Conservation (phyloP, 1,140 invertebrate genomes). For the Dysdera silvatica region DNA sequence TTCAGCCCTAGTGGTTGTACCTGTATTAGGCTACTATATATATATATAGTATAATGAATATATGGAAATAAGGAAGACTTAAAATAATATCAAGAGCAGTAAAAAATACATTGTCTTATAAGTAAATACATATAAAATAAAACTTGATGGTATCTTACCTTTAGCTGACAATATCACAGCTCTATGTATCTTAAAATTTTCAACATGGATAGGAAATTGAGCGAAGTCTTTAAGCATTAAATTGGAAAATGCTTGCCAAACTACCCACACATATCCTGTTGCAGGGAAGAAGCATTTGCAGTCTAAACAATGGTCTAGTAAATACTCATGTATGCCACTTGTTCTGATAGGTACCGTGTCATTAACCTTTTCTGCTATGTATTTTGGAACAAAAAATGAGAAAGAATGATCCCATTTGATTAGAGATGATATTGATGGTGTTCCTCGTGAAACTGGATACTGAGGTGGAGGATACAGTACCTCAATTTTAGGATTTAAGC, state of each 20-base stretch:
- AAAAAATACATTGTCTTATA: no score
- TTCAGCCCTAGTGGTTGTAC: no score
- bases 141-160: no score
- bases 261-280: conserved; percentile 84
- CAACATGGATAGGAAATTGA: conserved; percentile 63
- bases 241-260: conserved; percentile 79
- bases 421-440: conserved; percentile 72
- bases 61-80: no score
- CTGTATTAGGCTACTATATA: no score
- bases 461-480: conserved; percentile 65
- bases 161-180: no score
- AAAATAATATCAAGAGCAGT: no score
- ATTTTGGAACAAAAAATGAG: conserved; percentile 66
- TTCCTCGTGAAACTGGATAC: conserved; percentile 77
- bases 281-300: conserved; percentile 88
- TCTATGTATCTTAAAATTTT: conserved; percentile 70
- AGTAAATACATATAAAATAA: no score
- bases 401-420: conserved; percentile 83
- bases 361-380: conserved; percentile 34
- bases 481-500: conserved; percentile 62
- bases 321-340: conserved; percentile 59
- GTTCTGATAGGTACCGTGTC: conserved; percentile 58
- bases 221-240: conserved; percentile 41
- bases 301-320: conserved; percentile 83
- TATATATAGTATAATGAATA: no score